A percentile compares a stretch with the other conserved stretches of the same genome.
Evolutionary conservation across 2,888 invertebrate species (phyloP).

Genomic region (Epinotia ramella): DNA sequence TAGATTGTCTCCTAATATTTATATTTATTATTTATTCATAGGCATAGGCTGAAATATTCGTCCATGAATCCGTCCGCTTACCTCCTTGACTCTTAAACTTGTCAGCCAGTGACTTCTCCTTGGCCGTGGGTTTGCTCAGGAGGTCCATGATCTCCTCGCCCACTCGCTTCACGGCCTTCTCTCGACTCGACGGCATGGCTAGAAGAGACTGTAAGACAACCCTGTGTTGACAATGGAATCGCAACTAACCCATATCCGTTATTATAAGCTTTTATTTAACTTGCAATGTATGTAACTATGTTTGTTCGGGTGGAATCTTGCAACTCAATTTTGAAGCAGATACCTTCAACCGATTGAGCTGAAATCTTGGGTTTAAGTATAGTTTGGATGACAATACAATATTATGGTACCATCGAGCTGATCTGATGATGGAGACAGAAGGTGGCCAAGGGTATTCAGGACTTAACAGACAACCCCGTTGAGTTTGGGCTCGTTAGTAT

Average conservation of each 20-base stretch:
- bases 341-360: too few species aligned
- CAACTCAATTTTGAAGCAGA: too few species aligned
- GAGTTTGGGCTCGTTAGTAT: too few species aligned
- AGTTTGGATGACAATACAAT: too few species aligned
- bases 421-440: too few species aligned
- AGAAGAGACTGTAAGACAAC: conserved; percentile 88
- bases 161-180: conserved; percentile 97
- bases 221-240: not conserved
- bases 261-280: too few species aligned
- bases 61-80: not conserved
- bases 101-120: conserved; percentile 97
- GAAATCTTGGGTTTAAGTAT: too few species aligned
- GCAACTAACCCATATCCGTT: not conserved
- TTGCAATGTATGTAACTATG: not conserved
- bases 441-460: too few species aligned
- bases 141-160: conserved; percentile 98
- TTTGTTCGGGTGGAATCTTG: too few species aligned
- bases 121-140: conserved; percentile 97
- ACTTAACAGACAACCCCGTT: too few species aligned
- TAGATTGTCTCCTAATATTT: too few species aligned
- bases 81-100: conserved; percentile 98
- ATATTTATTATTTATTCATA: not conserved
- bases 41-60: not conserved
- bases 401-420: too few species aligned
- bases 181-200: conserved; percentile 97